Percentiles rank a stretch among this genome's conserved stretches.
Evolutionary conservation across 2,797 vertebrate genomes (phyloP).

Genomic region (Moxostoma hubbsi): DNA sequence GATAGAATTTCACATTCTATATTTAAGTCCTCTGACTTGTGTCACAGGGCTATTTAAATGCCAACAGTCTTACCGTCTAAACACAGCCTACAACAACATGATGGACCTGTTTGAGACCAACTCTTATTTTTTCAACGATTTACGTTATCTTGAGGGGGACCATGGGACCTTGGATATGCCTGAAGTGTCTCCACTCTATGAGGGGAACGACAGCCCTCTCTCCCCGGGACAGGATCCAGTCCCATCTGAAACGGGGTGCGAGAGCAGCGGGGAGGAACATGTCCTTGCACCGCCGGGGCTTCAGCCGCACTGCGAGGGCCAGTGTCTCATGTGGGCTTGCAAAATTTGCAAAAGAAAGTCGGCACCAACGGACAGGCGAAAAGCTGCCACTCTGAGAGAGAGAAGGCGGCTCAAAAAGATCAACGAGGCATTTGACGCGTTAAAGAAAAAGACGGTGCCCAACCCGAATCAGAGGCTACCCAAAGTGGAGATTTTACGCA

Average conservation of each 20-base stretch:
- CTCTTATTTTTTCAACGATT: slow-evolving; percentile 90
- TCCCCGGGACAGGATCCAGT: slow-evolving; percentile 87
- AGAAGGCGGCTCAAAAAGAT: slow-evolving; percentile 95
- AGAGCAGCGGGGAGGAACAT: slow-evolving; percentile 94
- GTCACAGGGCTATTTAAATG: slow-evolving; percentile 97
- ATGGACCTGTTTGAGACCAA: slow-evolving; percentile 99
- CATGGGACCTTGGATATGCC: slow-evolving; percentile 90
- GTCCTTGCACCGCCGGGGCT: slow-evolving; percentile 90
- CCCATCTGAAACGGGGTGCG: slow-evolving; percentile 85
- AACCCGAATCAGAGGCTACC: slow-evolving; percentile 97
- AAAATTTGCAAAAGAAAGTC: slow-evolving; percentile 96
- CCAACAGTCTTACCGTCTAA: slow-evolving; percentile 84
- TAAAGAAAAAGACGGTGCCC: slow-evolving; percentile 92
- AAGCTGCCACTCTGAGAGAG: slow-evolving; percentile 94
- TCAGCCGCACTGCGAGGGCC: slow-evolving; percentile 91
- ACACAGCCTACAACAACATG: slow-evolving; percentile 86
- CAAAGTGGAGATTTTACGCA: slow-evolving; percentile 98
- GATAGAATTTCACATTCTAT: slow-evolving; percentile 98
- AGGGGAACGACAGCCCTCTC: slow-evolving; percentile 85
- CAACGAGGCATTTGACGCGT: slow-evolving; percentile 97
- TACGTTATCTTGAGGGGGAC: slow-evolving; percentile 90
- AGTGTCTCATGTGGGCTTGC: slow-evolving; percentile 97
- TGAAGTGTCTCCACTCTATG: slow-evolving; percentile 90
- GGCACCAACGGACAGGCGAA: slow-evolving; percentile 91
- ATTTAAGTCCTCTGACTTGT: slow-evolving; percentile 93